Percentiles rank a stretch among this genome's conserved stretches.
phyloP scores from a whole-genome alignment of 2,113 vertebrate genomes.

The Mystacornis crossleyi region DNA sequence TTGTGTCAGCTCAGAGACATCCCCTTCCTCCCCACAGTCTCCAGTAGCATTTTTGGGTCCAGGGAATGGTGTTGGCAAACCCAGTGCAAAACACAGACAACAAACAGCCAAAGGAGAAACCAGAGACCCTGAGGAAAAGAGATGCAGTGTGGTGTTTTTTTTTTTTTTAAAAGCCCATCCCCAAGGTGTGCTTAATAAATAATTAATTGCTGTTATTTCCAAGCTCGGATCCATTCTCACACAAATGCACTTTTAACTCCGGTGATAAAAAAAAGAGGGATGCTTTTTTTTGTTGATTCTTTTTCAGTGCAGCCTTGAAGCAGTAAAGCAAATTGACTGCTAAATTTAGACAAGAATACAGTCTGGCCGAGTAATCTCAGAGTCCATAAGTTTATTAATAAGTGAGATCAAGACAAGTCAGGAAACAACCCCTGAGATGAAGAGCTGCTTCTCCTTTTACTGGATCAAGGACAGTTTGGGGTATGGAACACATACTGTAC shows the following conservation, averaged over 20 bases:
- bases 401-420: neutral
- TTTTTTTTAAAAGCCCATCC: neutral
- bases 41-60: neutral
- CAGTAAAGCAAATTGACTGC: conserved; percentile 59
- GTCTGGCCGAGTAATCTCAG: neutral
- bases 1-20: neutral
- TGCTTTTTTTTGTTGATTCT: conserved; percentile 18
- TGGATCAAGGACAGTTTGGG: neutral
- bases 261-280: neutral
- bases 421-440: neutral
- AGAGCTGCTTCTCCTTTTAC: conserved; percentile 10
- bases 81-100: neutral
- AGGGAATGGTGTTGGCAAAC: neutral
- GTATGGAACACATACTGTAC: neutral
- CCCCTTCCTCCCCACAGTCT: rapidly evolving
- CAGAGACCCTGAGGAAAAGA: neutral
- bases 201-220: conserved; percentile 42
- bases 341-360: conserved; percentile 59
- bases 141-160: neutral
- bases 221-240: conserved; percentile 43
- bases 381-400: conserved; percentile 59
- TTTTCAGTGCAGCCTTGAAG: neutral
- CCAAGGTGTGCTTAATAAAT: neutral
- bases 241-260: conserved; percentile 31
- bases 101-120: neutral